Base-by-base conservation (phyloP, 2,888 invertebrate genomes). In the Tetranychus piercei region DNA sequence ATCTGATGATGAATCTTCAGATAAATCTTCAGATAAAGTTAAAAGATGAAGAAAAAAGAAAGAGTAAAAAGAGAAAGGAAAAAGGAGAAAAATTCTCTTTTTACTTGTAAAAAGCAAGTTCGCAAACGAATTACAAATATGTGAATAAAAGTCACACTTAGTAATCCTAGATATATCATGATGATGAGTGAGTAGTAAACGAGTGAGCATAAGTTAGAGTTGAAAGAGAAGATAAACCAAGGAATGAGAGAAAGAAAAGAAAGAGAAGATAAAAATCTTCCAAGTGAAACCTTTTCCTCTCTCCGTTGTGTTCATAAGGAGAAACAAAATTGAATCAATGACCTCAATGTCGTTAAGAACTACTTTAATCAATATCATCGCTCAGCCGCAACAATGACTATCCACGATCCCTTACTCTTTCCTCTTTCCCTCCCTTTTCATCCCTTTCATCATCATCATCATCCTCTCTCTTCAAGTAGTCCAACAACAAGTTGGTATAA, bases 351-450 rank as follows among this genome's bases (percentile, higher is more conserved):
- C 55, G 55, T 55, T 55, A 55, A 55, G 55, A 55, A 55, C 55
- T 15, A 55, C 55, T 55, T 55, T 55, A 55, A 55, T 55, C 55
- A 55, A 55, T 55, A 55, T 55, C 55, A 55, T 55, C 55, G 55
- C 55, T 69, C 34, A 69, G 69, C 69, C 69, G 34, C 69, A 69
- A 69, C 69, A 23, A 69, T 69, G 69, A 55, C 55, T 55, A 55
- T 55, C 55, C 15, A 55, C 69, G 69, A 69, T 20, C 69, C 69
- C 22, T 69, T 23, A 11, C 69, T 18, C n/a, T n/a, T 23, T 69
- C 69, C 22, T 23, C 69, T n/a, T 69, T 69, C 69, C 69, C 69
- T 69, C 69, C 15, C 69, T 23, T 9, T n/a, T 69, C 15, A 9
- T 55, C 55, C 55, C 55, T 55, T 15, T 55, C 55, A 55, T 55